A percentile compares a stretch with the other conserved stretches of the same genome.
These are phyloP conservation scores for Bubo bubo DNA, from an alignment of 2,113 vertebrate genomes.

Conservation along the genomic window DNA sequence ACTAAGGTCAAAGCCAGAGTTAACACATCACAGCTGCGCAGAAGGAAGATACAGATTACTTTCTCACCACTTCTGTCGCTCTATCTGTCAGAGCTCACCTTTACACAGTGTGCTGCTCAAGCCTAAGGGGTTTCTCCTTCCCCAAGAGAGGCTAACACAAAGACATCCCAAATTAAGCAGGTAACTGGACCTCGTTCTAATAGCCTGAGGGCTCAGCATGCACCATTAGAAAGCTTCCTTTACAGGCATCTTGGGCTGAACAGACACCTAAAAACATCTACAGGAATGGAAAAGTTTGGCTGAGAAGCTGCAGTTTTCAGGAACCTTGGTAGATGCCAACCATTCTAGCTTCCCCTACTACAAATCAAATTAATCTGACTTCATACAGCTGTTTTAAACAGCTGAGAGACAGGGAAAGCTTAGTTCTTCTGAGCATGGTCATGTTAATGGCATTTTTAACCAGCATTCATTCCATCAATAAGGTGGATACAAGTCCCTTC, in stretches of 20 bases:
- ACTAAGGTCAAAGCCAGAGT: not conserved
- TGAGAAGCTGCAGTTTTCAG: not conserved
- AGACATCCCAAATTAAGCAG: not conserved
- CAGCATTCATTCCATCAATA: not conserved
- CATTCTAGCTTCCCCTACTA: not conserved
- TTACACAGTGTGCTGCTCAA: not conserved
- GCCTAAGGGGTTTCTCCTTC: not conserved
- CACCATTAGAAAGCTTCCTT: not conserved
- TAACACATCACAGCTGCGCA: not conserved
- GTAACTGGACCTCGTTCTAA: not conserved
- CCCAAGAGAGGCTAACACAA: not conserved
- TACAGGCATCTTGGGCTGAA: not conserved
- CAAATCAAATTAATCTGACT: not conserved
- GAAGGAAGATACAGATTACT: fast-evolving
- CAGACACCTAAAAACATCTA: not conserved
- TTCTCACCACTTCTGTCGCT: not conserved
- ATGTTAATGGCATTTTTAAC: not conserved
- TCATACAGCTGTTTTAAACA: not conserved
- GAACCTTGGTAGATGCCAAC: not conserved
- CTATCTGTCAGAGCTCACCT: not conserved
- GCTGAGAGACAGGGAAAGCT: not conserved
- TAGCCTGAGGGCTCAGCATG: not conserved
- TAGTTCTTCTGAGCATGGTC: not conserved
- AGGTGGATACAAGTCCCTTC: not conserved
- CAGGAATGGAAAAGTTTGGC: not conserved